Conservation (phyloP, 2,888 invertebrate genomes). For the Drosophila prostipennis region DNA sequence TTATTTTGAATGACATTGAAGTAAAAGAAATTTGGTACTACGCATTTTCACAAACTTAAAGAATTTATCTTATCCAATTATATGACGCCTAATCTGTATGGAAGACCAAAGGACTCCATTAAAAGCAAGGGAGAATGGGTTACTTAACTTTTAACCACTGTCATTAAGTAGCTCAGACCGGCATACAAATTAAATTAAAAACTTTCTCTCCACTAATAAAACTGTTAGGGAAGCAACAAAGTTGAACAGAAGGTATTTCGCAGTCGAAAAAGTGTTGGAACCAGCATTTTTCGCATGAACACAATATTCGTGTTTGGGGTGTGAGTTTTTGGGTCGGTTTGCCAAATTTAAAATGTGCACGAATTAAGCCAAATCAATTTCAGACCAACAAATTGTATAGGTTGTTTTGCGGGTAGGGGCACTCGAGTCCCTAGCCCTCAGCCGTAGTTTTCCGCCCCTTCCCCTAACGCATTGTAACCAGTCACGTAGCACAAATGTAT, state of each 20-base stretch:
- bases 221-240: slow-evolving; percentile 20
- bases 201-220: slow-evolving; percentile 23
- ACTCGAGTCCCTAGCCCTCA: slow-evolving; percentile 42
- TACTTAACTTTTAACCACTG: slow-evolving; percentile 14
- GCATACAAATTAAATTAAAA: slow-evolving; percentile 33
- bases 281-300: slow-evolving; percentile 8
- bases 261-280: slow-evolving; percentile 21
- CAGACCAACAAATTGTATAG: slow-evolving; percentile 62
- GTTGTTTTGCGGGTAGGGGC: slow-evolving; percentile 51
- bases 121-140: background rate
- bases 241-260: slow-evolving; percentile 13
- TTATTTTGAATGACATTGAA: no score
- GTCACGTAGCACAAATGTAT: slow-evolving; percentile 78
- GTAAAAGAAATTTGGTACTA: background rate
- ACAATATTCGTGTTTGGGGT: slow-evolving; percentile 19
- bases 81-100: background rate
- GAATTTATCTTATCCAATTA: background rate
- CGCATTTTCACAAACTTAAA: background rate
- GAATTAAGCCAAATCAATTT: slow-evolving; percentile 78
- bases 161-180: slow-evolving; percentile 16
- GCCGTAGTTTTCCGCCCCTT: slow-evolving; percentile 34
- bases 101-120: background rate
- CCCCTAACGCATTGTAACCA: slow-evolving; percentile 59
- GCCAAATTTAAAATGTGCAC: slow-evolving; percentile 69
- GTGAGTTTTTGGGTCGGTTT: slow-evolving; percentile 9